A percentile compares a stretch with the other conserved stretches of the same genome.
Conservation (phyloP, 2,113 vertebrate genomes). For the Gallinago jamesoni region DNA sequence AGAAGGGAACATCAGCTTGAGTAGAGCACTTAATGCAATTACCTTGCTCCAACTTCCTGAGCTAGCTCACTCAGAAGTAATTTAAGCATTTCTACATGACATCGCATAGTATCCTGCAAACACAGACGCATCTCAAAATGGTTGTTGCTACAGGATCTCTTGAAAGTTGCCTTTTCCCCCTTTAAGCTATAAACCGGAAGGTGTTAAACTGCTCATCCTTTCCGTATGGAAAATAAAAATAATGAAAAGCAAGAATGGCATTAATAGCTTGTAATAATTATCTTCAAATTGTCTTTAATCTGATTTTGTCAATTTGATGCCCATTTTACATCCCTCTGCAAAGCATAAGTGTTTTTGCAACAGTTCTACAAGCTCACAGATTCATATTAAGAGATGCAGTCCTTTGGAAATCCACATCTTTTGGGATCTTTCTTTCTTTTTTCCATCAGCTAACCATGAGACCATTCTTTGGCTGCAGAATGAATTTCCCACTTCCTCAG, state of each 20-base stretch:
- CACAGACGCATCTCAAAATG: not conserved
- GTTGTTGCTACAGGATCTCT: not conserved
- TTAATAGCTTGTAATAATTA: not conserved
- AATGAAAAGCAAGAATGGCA: not conserved
- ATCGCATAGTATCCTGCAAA: not conserved
- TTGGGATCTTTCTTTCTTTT: not conserved
- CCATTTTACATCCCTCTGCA: not conserved
- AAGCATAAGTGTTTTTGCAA: not conserved
- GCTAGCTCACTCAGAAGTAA: conserved; percentile 26
- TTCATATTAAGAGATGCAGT: not conserved
- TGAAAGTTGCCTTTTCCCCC: not conserved
- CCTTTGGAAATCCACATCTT: not conserved
- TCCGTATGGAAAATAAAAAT: not conserved
- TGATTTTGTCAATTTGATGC: not conserved
- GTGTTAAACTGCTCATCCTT: not conserved
- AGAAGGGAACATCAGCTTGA: conserved; percentile 35
- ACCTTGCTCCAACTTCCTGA: not conserved
- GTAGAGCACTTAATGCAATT: conserved; percentile 35
- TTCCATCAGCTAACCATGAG: not conserved
- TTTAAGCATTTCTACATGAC: not conserved
- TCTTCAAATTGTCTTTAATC: not conserved
- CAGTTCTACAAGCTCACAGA: not conserved
- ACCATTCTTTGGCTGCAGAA: not conserved
- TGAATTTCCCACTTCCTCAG: not conserved
- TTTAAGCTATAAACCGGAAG: not conserved